phyloP scores from a whole-genome alignment of 2,888 invertebrate species.

The Limnephilus marmoratus region DNA sequence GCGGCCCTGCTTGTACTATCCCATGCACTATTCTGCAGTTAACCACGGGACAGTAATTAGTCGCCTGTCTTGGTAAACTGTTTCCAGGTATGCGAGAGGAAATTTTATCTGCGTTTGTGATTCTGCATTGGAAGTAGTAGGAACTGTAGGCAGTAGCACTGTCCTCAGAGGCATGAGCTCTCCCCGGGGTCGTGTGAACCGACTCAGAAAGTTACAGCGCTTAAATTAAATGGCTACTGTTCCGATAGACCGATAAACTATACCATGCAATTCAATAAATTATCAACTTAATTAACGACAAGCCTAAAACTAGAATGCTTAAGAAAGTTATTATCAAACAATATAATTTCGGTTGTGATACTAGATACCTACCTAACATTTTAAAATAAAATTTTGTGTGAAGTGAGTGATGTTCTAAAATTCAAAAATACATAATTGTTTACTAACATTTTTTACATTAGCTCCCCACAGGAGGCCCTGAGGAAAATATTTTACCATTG shows the following conservation, averaged over 20 bases:
- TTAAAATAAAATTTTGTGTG: too few relatives aligned
- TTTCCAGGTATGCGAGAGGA: background rate
- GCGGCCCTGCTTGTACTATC: background rate
- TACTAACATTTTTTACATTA: too few relatives aligned
- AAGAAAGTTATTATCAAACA: too few relatives aligned
- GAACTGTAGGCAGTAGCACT: background rate
- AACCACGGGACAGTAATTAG: constrained; percentile 22
- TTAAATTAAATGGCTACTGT: background rate
- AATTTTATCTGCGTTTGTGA: background rate
- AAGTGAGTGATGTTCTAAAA: too few relatives aligned
- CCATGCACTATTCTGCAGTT: constrained; percentile 3
- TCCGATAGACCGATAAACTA: background rate
- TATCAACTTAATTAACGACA: background rate
- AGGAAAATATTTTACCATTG: too few relatives aligned
- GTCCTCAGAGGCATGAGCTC: background rate
- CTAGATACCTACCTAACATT: too few relatives aligned
- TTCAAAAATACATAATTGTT: too few relatives aligned
- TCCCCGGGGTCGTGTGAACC: background rate
- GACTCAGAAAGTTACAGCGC: background rate
- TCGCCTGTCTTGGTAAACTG: background rate
- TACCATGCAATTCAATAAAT: background rate
- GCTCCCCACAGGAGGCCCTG: too few relatives aligned
- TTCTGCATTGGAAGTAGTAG: background rate
- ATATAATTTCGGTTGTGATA: too few relatives aligned
- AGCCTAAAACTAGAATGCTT: background rate